A percentile compares a stretch with the other conserved stretches of the same genome.
These are phyloP conservation scores for Dendropsophus ebraccatus DNA, from an alignment of 2,113 vertebrate species.

Conservation along the genomic window DNA sequence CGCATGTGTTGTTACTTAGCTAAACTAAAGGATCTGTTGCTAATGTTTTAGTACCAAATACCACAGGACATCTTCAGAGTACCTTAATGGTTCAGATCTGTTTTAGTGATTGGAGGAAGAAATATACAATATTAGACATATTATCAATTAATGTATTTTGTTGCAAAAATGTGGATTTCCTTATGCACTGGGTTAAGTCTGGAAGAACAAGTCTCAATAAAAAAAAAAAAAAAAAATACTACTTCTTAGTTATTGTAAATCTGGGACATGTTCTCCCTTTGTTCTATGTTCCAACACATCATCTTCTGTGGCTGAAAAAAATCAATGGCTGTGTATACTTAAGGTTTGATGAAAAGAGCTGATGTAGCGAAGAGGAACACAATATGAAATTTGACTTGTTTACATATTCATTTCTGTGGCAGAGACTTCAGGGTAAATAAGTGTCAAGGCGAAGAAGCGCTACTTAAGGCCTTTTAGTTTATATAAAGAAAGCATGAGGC, in stretches of 20 bases:
- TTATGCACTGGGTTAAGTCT: not conserved
- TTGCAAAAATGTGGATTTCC: not conserved
- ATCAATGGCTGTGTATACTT: slow-evolving; percentile 38
- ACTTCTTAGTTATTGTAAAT: not conserved
- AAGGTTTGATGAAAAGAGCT: slow-evolving; percentile 45
- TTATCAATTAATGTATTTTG: too few relatives aligned
- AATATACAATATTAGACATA: too few relatives aligned
- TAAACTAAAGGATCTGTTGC: too few relatives aligned
- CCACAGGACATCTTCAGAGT: too few relatives aligned
- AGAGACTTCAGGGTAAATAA: slow-evolving; percentile 57
- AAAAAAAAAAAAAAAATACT: too few relatives aligned
- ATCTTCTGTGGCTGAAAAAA: slow-evolving; percentile 36
- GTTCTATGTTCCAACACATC: slow-evolving; percentile 46
- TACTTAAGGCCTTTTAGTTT: slow-evolving; percentile 51
- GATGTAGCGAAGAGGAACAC: slow-evolving; percentile 46
- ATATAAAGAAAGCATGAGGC: slow-evolving; percentile 24
- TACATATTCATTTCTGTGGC: slow-evolving; percentile 54
- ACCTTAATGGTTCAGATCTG: too few relatives aligned
- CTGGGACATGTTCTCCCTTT: slow-evolving; percentile 31
- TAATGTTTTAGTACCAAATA: too few relatives aligned
- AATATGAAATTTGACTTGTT: slow-evolving; percentile 59
- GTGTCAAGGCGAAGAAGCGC: slow-evolving; percentile 47
- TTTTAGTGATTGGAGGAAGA: too few relatives aligned
- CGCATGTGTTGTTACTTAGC: too few relatives aligned
- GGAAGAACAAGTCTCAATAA: not conserved